Conservation (phyloP, 2,113 vertebrate genomes). For the Alligator mississippiensis region DNA sequence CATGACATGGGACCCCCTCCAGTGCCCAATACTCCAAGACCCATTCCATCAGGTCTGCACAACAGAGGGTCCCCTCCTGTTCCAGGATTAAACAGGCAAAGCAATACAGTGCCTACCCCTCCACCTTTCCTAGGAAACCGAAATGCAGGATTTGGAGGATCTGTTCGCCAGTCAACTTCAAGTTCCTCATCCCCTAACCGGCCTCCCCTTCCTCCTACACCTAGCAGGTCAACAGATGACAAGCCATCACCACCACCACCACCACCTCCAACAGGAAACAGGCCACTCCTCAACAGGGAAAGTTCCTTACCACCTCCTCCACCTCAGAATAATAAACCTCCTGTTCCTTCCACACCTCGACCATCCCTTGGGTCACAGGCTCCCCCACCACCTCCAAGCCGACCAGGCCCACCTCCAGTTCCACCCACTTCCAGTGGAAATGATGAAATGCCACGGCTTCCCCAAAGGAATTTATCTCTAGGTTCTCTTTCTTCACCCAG, state of each 20-base stretch:
- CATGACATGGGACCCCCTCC: constrained; percentile 84
- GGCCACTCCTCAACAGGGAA: constrained; percentile 82
- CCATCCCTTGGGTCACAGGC: constrained; percentile 64
- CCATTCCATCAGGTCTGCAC: constrained; percentile 75
- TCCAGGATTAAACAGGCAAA: constrained; percentile 74
- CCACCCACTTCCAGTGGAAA: constrained; percentile 77
- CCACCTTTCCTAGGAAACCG: constrained; percentile 79
- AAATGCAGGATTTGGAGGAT: constrained; percentile 68
- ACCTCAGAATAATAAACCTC: constrained; percentile 82
- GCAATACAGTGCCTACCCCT: constrained; percentile 66
- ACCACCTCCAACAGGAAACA: constrained; percentile 74
- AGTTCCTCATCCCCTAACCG: constrained; percentile 56
- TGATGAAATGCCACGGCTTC: constrained; percentile 89
- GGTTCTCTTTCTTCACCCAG: constrained; percentile 70
- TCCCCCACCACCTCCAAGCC: constrained; percentile 81
- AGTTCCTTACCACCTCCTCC: constrained; percentile 79
- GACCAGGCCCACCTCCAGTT: constrained; percentile 84
- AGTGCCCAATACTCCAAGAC: constrained; percentile 88
- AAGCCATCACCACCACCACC: constrained; percentile 72
- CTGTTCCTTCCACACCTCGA: constrained; percentile 74
- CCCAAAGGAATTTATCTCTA: constrained; percentile 90
- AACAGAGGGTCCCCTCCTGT: constrained; percentile 79
- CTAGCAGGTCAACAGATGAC: constrained; percentile 73
- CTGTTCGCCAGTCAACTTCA: constrained; percentile 51
- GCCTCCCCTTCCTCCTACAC: constrained; percentile 79